Base-by-base conservation (phyloP, 2,797 vertebrate species). In the Coregonus sp. region DNA sequence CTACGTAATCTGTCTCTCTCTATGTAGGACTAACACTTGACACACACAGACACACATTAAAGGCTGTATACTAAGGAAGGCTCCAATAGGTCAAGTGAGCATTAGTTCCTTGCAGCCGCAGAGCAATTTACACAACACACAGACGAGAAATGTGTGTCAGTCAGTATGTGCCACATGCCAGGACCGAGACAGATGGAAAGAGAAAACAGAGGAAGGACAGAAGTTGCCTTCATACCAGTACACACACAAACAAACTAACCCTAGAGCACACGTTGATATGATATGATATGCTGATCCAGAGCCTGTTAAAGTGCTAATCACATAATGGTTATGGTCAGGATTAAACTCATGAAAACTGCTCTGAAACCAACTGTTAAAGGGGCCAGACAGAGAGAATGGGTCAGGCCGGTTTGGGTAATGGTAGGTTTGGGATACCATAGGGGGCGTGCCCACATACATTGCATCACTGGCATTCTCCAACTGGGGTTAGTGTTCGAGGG, bases 401-500 rank as follows among this genome's bases (percentile, higher is more conserved):
- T 14, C 4, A 29, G 29, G 25, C 7, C 1, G 31, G 25, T 33
- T 35, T 67, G 5, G 29, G 65, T 61, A 61, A 61, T 61, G n/a
- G 1, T 61, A 61, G 56, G 56, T 61, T 61, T 61, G 52, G 52
- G 1, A 47, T 47, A 68, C 76, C 84, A 85, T 78, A 76, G 76
- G 85, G 12, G 70, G 77, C 87, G 84, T 90, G 87, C 84, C 87
- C 88, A 85, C 89, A 89, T 92, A 90, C 82, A 74, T 71, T 0
- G 73, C 88, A 7, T 86, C 87, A 85, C 88, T 83, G 77, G 73
- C 70, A 90, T 91, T 90, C 90, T 83, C 81, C 12, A 56, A 31
- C 72, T 73, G 81, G 82, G 84, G 84, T 88, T 88, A 89, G 87
- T 87, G 89, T 84, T 85, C 87, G 85, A 90, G 84, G 84, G 89